phyloP scores from a whole-genome alignment of 2,888 invertebrate species.

The Frankliniella fusca region DNA sequence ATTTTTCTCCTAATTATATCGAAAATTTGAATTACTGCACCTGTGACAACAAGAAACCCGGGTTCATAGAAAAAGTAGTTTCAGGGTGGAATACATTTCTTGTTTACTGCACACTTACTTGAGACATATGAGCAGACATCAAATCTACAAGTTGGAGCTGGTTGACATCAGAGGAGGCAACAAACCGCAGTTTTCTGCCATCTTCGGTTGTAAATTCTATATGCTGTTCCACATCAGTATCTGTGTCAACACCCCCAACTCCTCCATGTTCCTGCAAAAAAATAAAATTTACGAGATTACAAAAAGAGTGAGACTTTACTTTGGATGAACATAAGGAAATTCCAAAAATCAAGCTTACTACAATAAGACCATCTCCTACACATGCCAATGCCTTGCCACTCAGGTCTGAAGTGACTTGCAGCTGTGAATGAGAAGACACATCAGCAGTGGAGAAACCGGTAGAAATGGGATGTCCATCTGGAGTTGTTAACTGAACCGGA shows the following conservation, averaged over 20 bases:
- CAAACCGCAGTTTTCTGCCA: not conserved
- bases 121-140: not conserved
- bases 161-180: slow-evolving; percentile 8
- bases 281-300: not conserved
- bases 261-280: not conserved
- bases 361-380: not conserved
- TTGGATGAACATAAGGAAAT: not conserved
- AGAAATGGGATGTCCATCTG: slow-evolving; percentile 34
- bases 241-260: not conserved
- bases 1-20: not conserved
- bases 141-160: slow-evolving; percentile 7
- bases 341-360: not conserved
- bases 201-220: slow-evolving; percentile 17
- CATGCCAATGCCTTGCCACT: not conserved
- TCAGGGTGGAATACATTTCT: not conserved
- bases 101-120: not conserved
- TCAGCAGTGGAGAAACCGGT: slow-evolving; percentile 24
- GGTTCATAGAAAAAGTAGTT: not conserved
- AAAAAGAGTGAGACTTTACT: not conserved
- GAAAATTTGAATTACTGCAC: not conserved
- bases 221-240: not conserved
- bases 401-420: not conserved
- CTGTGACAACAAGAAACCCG: not conserved
- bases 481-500: slow-evolving; percentile 50
- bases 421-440: not conserved